Percentiles rank a stretch among this genome's conserved stretches.
Conservation (phyloP, 2,797 vertebrate species). For the Brotula barbata region DNA sequence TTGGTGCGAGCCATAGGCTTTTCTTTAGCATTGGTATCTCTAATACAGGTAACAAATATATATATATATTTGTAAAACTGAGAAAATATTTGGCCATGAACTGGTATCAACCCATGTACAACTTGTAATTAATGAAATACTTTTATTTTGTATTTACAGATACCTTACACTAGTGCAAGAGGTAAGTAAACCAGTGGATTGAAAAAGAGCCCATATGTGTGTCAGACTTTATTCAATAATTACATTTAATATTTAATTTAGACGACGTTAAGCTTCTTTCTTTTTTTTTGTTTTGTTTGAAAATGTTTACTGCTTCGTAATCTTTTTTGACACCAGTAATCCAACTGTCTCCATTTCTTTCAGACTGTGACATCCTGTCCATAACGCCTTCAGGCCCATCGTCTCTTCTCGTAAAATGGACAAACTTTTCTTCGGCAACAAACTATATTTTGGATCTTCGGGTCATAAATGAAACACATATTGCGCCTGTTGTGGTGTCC, state of each 20-base stretch:
- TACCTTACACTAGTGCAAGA: slow-evolving; percentile 60
- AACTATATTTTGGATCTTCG: slow-evolving; percentile 80
- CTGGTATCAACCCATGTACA: not conserved
- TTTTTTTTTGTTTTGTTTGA: not conserved
- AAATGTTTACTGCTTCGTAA: not conserved
- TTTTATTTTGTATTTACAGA: slow-evolving; percentile 65
- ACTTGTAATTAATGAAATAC: slow-evolving; percentile 7
- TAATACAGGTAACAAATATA: slow-evolving; percentile 77
- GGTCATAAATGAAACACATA: slow-evolving; percentile 60
- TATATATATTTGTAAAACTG: slow-evolving; percentile 9
- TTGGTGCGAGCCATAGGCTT: slow-evolving; percentile 71
- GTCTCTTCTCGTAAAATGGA: slow-evolving; percentile 76
- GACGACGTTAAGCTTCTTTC: too few species aligned
- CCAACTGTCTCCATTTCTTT: slow-evolving; percentile 26
- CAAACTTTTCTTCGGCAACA: slow-evolving; percentile 47
- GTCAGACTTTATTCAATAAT: not conserved
- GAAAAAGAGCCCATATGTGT: not conserved
- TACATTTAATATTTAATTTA: too few species aligned
- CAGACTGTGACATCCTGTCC: slow-evolving; percentile 73
- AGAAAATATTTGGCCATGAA: not conserved
- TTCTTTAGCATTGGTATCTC: slow-evolving; percentile 70
- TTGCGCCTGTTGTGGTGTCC: slow-evolving; percentile 65
- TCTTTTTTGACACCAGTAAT: too few species aligned
- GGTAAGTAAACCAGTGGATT: slow-evolving; percentile 61
- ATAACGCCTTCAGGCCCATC: slow-evolving; percentile 64